Base-by-base conservation (phyloP, 2,797 vertebrate species). In the Ibycter americanus region DNA sequence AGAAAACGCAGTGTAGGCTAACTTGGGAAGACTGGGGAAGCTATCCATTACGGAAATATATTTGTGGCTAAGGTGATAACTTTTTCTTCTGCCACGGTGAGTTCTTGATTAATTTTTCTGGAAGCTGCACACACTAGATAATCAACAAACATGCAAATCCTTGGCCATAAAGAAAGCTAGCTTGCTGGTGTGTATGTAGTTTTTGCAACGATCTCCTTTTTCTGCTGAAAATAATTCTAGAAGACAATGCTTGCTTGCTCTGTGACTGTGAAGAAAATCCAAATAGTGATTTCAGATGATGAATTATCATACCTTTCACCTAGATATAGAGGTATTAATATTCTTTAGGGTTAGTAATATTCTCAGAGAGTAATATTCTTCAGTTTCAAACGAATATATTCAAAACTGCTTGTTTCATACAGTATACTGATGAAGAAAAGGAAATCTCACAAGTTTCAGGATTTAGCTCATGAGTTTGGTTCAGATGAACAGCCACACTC, bases 91-190 rank as follows among this genome's bases (percentile, higher is more conserved):
- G 22, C 21, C 14, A 5, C 0, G 2, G 6, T 22, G 22, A 56
- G 29, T 67, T 73, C 49, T 87, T 82, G 51, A 77, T 89, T 79
- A 67, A 91, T 77, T 34, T 91, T 93, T 86, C 42, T 91, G 42
- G 76, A 90, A 92, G 38, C 29, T 71, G 21, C 58, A 49, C 12
- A 26, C 9, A 9, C 27, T 58, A 46, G 23, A 67, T 80, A 68
- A 81, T 78, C 65, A 83, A 56, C 16, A 65, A 77, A 52, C 15
- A 62, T 58, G 31, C 38, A 92, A 78, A 65, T 63, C 29, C 15
- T 62, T 68, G 58, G 34, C 46, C 15, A 56, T 83, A 42, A 93
- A 81, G 83, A 67, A 21, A 16, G 7, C 32, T 77, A 29, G 4
- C 25, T 94, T 89, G 29, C 21, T 77, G 44, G 31, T 3, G 2